Percentiles rank a stretch among this genome's conserved stretches.
These are phyloP conservation scores for Dendroctonus ponderosae DNA, from an alignment of 1,140 invertebrate genomes.

Conservation along the genomic window DNA sequence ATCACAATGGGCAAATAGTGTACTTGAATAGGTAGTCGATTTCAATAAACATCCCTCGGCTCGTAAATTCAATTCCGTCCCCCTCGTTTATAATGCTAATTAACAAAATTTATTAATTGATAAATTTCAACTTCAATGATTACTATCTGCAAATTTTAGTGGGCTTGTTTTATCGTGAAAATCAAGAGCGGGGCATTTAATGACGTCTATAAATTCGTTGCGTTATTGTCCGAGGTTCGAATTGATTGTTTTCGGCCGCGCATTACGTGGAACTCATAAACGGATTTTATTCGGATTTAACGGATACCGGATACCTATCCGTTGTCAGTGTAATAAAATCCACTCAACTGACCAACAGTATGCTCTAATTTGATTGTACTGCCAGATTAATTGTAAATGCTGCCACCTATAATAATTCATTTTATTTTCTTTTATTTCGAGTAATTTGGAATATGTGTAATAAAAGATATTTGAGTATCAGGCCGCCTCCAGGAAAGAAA, in stretches of 20 bases:
- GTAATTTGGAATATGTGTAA: no score
- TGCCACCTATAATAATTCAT: no score
- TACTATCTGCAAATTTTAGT: slow-evolving; percentile 39
- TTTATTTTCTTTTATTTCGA: no score
- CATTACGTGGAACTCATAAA: slow-evolving; percentile 38
- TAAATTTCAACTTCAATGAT: slow-evolving; percentile 38
- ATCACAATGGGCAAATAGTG: slow-evolving; percentile 5
- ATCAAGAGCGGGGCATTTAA: slow-evolving; percentile 37
- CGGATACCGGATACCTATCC: slow-evolving; percentile 28
- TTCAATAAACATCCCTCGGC: slow-evolving; percentile 17
- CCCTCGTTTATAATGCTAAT: slow-evolving; percentile 32
- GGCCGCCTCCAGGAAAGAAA: no score
- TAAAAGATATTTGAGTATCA: no score
- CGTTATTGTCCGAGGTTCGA: slow-evolving; percentile 37
- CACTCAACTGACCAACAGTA: slow-evolving; percentile 11
- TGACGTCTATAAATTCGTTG: slow-evolving; percentile 37
- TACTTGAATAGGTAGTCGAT: slow-evolving; percentile 19
- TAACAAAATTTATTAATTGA: slow-evolving; percentile 39
- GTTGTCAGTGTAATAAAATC: slow-evolving; percentile 22
- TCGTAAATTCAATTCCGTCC: slow-evolving; percentile 28
- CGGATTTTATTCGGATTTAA: slow-evolving; percentile 36
- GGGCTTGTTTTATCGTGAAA: slow-evolving; percentile 36
- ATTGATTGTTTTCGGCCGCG: slow-evolving; percentile 37
- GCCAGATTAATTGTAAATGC: background rate
- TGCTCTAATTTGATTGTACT: background rate